Percentiles rank a stretch among this genome's conserved stretches.
Conservation (phyloP, 2,797 vertebrate species). For the Anomalospiza imberbis region DNA sequence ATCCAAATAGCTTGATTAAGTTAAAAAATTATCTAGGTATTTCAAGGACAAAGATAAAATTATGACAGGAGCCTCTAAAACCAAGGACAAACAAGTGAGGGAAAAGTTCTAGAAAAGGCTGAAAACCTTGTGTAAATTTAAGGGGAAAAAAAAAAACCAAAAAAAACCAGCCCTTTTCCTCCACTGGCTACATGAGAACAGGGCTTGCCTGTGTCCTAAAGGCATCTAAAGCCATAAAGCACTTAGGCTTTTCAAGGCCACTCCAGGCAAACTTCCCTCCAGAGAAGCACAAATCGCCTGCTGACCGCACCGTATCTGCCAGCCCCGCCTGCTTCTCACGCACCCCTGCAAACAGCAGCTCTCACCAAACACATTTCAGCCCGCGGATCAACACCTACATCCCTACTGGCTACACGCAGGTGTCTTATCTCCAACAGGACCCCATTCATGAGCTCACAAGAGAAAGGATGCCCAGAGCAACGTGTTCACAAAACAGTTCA, state of each 20-base stretch:
- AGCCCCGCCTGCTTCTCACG: background rate
- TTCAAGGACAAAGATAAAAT: background rate
- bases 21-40: background rate
- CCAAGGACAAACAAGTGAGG: background rate
- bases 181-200: background rate
- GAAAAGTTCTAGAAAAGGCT: background rate
- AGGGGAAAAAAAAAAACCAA: too few relatives aligned
- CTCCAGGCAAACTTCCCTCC: background rate
- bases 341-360: accelerated
- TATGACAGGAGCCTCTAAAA: background rate
- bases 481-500: background rate
- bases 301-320: accelerated
- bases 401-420: accelerated
- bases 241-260: background rate
- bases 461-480: background rate
- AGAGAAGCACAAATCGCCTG: background rate
- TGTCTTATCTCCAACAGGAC: accelerated
- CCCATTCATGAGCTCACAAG: background rate
- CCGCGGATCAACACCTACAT: background rate
- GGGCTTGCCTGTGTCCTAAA: background rate
- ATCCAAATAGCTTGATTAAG: background rate
- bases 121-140: background rate
- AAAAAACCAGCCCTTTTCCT: background rate
- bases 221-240: accelerated
- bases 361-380: too few relatives aligned